A percentile compares a stretch with the other conserved stretches of the same genome.
phyloP scores from a whole-genome alignment of 1,140 invertebrate species.

The Wasmannia auropunctata region DNA sequence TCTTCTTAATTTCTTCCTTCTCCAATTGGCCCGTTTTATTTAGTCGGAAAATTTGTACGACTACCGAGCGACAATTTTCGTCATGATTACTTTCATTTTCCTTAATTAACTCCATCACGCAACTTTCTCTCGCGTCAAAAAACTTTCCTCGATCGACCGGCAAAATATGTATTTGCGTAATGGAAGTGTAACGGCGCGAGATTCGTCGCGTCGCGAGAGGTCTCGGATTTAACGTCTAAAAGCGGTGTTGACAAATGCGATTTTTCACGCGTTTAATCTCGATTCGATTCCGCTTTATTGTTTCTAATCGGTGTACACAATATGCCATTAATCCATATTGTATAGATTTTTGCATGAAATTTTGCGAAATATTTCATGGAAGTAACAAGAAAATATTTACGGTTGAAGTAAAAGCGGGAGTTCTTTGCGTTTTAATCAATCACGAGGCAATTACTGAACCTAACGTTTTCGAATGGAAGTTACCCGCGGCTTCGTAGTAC shows the following conservation, averaged over 20 bases:
- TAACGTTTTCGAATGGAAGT: not conserved
- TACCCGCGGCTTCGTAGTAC: slow-evolving; percentile 4
- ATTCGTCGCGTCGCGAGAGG: not conserved
- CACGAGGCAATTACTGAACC: not conserved
- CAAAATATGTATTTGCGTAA: slow-evolving; percentile 38
- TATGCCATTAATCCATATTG: not conserved
- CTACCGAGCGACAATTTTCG: not conserved
- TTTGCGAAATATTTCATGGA: not conserved
- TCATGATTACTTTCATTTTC: slow-evolving; percentile 39
- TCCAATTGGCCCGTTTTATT: not conserved
- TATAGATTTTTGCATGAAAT: not conserved
- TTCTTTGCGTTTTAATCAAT: not conserved
- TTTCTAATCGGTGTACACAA: not conserved
- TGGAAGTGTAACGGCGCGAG: slow-evolving; percentile 14
- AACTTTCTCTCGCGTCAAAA: slow-evolving; percentile 42
- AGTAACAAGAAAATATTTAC: not conserved
- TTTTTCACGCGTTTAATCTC: not conserved
- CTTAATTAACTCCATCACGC: not conserved
- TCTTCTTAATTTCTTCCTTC: not conserved
- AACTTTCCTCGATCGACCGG: slow-evolving; percentile 30
- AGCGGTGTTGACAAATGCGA: not conserved
- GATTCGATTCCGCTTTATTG: not conserved
- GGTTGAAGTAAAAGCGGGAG: not conserved
- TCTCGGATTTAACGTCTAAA: not conserved
- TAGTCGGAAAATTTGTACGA: not conserved